Evolutionary conservation across 2,797 vertebrate genomes (phyloP).

Genomic region (Brachyalestes nurse): DNA sequence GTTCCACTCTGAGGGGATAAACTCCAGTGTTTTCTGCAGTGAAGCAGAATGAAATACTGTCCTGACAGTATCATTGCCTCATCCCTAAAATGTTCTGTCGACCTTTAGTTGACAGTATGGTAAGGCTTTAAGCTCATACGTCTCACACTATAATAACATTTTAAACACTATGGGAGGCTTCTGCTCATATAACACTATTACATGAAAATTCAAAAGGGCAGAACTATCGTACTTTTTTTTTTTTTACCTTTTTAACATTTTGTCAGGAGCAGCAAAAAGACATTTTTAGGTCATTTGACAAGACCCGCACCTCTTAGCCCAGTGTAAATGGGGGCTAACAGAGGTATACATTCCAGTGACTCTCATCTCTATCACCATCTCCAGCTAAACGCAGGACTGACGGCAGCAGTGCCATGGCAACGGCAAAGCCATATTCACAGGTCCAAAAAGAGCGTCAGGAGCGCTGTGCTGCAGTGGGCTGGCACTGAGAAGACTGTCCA

Average conservation of each 20-base stretch:
- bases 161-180: background rate
- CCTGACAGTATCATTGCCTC: background rate
- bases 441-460: constrained; percentile 6
- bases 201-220: background rate
- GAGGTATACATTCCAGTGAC: background rate
- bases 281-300: background rate
- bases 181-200: background rate
- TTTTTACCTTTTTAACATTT: background rate
- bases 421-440: constrained; percentile 25
- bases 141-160: background rate
- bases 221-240: background rate
- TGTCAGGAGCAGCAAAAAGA: background rate
- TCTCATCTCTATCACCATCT: constrained; percentile 26
- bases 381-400: background rate
- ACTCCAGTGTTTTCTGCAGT: background rate
- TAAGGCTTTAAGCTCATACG: background rate
- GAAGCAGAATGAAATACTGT: constrained; percentile 12
- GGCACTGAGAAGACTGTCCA: constrained; percentile 12
- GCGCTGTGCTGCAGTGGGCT: background rate
- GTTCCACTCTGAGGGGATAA: background rate
- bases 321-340: constrained; percentile 3
- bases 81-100: background rate
- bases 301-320: background rate
- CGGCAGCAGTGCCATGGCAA: constrained; percentile 50
- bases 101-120: background rate